Evolutionary conservation across 2,797 vertebrate species (phyloP), one percentile per base, ranked within the genome.

Genomic region (Syngnathus rostellatus): DNA sequence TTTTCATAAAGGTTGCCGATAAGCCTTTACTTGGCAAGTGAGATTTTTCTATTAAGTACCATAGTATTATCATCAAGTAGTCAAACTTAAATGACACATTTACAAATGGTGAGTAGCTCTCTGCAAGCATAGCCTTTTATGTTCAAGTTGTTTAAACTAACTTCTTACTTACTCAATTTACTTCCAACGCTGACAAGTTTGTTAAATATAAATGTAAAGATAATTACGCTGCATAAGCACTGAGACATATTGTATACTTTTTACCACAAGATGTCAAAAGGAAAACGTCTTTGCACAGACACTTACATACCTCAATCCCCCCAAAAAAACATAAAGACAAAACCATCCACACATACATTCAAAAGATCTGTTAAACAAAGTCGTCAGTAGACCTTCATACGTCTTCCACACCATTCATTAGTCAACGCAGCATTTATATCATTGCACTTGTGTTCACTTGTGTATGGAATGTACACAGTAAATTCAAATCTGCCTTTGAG

Each of bases 321-420:
- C 31, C 70, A 71, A 70, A 64, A 55, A 61, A 71, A 59, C n/a
- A n/a, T n/a, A 38, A 0, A 70, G 66, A 16, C 63, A 63, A 65
- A 78, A 77, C 43, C 14, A 67, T 62, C 17, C 69, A 59, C 14
- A 68, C 73, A 80, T 84, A 87, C 86, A 88, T 89, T 89, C 87
- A 84, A 70, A 17, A 73, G 43, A 79, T 19, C 63, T 37, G 55
- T 83, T 75, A 72, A n/a, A n/a, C n/a, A n/a, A 72, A 74, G 67
- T 79, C 75, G 57, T 81, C 37, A 73, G 62, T 17, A 72, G 31
- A 64, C 50, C 65, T 68, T n/a, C 63, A 63, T 66, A 65, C 61
- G 65, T 65, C 51, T 64, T 76, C 51, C 75, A 66, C 43, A 68
- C 80, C 68, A 66, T 21, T 76, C 69, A 72, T 58, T 60, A 75